Evolutionary conservation across 2,888 invertebrate genomes (phyloP).

Genomic region (Aspidapion aeneum): DNA sequence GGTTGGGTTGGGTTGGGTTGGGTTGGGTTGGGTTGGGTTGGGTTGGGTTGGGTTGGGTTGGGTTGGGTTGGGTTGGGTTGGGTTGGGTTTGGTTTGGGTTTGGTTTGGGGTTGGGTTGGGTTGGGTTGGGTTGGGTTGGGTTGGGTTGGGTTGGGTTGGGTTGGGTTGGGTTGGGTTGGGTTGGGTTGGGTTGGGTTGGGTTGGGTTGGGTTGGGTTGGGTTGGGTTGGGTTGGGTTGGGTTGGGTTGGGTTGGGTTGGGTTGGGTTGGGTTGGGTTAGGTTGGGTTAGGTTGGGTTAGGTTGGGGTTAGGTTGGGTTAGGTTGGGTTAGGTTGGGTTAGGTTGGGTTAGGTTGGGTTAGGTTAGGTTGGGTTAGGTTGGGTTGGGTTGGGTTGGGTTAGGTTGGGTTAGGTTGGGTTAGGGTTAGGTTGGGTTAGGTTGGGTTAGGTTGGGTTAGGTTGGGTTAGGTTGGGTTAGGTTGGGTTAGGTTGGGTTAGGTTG

Average conservation of each 20-base stretch:
- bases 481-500: too few species aligned
- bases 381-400: neutral
- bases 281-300: neutral
- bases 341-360: neutral
- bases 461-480: too few species aligned
- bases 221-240: constrained; percentile 10
- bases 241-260: constrained; percentile 17
- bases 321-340: neutral
- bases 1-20: constrained; percentile 17
- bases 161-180: too few species aligned
- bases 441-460: too few species aligned
- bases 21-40: constrained; percentile 23
- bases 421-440: too few species aligned
- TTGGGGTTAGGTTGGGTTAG: neutral
- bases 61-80: constrained; percentile 24
- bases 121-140: constrained; percentile 24
- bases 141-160: constrained; percentile 21
- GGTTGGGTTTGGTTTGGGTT: too few species aligned
- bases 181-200: constrained; percentile 3
- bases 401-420: constrained; percentile 1
- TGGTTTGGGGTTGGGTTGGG: constrained; percentile 21
- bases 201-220: too few species aligned
- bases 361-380: neutral
- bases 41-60: constrained; percentile 24
- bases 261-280: constrained; percentile 1